phyloP scores from a whole-genome alignment of 2,797 vertebrate genomes.

The Helicolenus hilgendorfi region DNA sequence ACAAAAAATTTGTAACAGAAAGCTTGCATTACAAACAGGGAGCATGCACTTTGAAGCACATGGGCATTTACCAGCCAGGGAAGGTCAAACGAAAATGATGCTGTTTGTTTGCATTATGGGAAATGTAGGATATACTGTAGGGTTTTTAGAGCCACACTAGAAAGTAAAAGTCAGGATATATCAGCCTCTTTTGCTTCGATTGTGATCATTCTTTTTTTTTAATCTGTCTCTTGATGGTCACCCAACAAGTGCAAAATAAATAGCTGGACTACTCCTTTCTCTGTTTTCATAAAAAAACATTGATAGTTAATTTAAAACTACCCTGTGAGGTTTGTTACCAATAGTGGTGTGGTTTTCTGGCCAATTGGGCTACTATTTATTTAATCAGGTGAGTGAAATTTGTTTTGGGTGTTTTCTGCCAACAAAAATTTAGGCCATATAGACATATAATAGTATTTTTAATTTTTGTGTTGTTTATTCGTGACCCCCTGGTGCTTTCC shows the following conservation, averaged over 20 bases:
- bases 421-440: no score
- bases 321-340: background rate
- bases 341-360: background rate
- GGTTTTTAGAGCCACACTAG: background rate
- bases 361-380: background rate
- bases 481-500: no score
- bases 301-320: background rate
- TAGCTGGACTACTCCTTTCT: no score
- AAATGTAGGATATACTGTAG: background rate
- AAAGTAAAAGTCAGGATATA: background rate
- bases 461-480: no score
- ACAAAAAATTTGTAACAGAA: background rate
- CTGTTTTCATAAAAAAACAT: no score
- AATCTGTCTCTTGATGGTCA: no score
- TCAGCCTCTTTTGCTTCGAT: background rate
- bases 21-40: background rate
- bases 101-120: background rate
- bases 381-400: no score
- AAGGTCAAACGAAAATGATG: background rate
- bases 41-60: background rate
- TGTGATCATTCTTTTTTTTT: no score
- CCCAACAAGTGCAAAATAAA: no score
- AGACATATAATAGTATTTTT: no score
- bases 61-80: background rate
- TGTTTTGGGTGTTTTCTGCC: no score